These are phyloP conservation scores for Drosophila affinis DNA, from an alignment of 2,888 invertebrate genomes.

Conservation along the genomic window DNA sequence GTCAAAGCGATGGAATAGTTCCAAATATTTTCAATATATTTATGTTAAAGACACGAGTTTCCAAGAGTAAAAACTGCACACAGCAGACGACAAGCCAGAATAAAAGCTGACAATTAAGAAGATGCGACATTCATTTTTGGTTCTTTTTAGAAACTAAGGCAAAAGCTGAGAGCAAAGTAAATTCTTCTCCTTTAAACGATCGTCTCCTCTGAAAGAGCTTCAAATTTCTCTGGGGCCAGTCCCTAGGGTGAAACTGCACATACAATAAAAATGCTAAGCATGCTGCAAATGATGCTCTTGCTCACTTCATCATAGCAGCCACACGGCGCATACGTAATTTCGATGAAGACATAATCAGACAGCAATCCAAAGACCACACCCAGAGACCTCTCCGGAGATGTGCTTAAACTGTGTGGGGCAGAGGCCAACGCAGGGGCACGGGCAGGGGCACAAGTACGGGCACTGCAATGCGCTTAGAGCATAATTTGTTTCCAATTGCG, in stretches of 20 bases:
- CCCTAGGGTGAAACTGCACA: neutral
- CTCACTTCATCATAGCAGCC: constrained; percentile 3
- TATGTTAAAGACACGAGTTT: constrained; percentile 3
- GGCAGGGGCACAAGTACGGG: constrained; percentile 1
- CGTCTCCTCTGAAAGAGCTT: neutral
- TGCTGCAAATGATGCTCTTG: neutral
- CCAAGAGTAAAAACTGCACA: neutral
- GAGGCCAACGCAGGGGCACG: neutral
- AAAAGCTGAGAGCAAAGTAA: too few relatives aligned
- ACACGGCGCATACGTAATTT: constrained; percentile 49
- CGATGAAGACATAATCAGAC: constrained; percentile 41
- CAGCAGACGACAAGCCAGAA: too few relatives aligned
- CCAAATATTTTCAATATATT: constrained; percentile 29
- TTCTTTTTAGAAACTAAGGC: too few relatives aligned
- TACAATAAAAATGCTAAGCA: neutral
- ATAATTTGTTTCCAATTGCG: constrained; percentile 78
- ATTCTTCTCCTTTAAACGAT: too few relatives aligned
- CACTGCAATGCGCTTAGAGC: constrained; percentile 69
- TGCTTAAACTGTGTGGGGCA: constrained; percentile 6
- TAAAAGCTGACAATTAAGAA: too few relatives aligned
- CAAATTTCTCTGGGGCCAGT: neutral
- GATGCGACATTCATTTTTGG: too few relatives aligned
- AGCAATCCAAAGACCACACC: constrained; percentile 22
- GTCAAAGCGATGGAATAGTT: constrained; percentile 35
- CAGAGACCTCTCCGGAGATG: constrained; percentile 7